Base-by-base conservation (phyloP, 2,888 invertebrate species). In the Drosophila neoperkinsi region DNA sequence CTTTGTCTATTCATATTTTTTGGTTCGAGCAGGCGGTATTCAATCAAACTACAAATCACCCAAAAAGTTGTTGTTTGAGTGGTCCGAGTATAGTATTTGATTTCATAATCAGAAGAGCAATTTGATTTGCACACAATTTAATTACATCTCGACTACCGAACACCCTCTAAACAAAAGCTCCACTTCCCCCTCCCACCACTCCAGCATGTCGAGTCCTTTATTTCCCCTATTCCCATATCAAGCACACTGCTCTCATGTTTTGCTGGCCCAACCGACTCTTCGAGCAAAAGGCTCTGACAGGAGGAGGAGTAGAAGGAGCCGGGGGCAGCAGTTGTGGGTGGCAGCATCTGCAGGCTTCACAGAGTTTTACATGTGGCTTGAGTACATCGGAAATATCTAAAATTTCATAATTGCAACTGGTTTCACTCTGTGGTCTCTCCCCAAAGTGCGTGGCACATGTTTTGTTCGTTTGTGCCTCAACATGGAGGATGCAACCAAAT, bases 401-500 rank as follows among this genome's bases (percentile, higher is more conserved):
- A 89, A 89, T 88, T 90, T 88, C 90, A 88, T 90, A 88, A 88
- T 90, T 90, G 88, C 84, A 89, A 77, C 80, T 74, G 72, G 70
- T 81, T 77, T 56, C 43, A 33, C 28, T 64, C 38, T 58, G 50
- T 38, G 57, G 50, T 38, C 41, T 46, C 52, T 31, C 75, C 69
- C 57, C 74, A 31, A 49, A 53, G 46, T 63, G 62, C 49, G 74
- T 49, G 61, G 21, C 50, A 50, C 41, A 52, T 66, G 67, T 75
- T 78, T 74, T 49, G 56, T 50, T 68, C 70, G 67, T 57, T 57
- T 55, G 53, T 30, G 25, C 30, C 58, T 55, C 58, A 52, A 38
- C 58, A 53, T n/a, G n/a, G 25, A 71, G 60, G 63, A 43, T 81
- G 81, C 79, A 77, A 74, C 74, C 66, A 30, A 71, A 80, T 77